Conservation (phyloP, 2,113 vertebrate species). For the Fulica atra region DNA sequence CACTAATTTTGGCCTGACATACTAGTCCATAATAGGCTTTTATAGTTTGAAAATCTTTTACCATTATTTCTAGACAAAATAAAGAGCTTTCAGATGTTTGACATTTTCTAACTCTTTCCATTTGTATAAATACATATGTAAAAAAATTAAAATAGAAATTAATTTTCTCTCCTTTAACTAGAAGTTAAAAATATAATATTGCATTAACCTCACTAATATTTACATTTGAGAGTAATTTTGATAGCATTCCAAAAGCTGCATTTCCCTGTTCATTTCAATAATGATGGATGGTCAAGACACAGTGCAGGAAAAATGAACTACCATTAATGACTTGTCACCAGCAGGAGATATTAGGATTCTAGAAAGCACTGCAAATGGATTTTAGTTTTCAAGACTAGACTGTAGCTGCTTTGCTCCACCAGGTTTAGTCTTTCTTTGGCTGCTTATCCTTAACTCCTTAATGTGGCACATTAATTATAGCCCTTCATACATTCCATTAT, state of each 20-base stretch:
- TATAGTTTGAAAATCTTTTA: background rate
- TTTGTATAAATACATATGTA: background rate
- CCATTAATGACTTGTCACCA: background rate
- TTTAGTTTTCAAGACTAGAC: slow-evolving; percentile 19
- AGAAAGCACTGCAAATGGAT: slow-evolving; percentile 29
- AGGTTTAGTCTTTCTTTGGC: slow-evolving; percentile 29
- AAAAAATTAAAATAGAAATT: background rate
- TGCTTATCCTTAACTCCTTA: slow-evolving; percentile 56
- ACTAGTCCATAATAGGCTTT: background rate
- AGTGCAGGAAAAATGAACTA: background rate
- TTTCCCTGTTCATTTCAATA: slow-evolving; percentile 53
- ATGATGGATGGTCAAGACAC: slow-evolving; percentile 41
- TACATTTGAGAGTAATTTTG: slow-evolving; percentile 28
- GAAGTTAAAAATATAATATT: background rate
- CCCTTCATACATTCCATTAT: slow-evolving; percentile 4
- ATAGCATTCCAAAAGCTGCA: background rate
- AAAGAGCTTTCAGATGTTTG: background rate
- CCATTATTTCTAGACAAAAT: background rate
- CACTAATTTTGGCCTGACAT: background rate
- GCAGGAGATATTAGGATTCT: slow-evolving; percentile 28
- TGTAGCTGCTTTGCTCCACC: slow-evolving; percentile 6
- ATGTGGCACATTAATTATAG: slow-evolving; percentile 56
- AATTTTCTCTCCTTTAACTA: background rate
- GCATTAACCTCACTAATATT: slow-evolving; percentile 3
- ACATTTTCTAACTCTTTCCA: background rate